A percentile compares a stretch with the other conserved stretches of the same genome.
Conservation (phyloP, 2,888 invertebrate genomes). For the Conus canariensis region DNA sequence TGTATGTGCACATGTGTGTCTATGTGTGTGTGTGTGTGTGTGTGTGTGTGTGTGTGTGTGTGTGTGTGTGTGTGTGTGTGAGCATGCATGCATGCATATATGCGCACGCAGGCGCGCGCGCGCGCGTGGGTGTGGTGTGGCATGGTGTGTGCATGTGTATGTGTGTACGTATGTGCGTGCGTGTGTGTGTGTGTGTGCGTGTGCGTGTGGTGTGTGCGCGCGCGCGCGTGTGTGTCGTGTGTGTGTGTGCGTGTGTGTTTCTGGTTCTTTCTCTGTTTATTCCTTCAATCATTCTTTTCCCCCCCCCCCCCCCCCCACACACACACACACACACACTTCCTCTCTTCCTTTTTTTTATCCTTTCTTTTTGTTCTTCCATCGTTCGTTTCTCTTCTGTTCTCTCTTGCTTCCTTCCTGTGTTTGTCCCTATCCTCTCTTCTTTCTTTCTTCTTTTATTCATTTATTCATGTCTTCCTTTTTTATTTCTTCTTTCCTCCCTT, state of each 20-base stretch:
- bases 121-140: neutral
- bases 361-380: neutral
- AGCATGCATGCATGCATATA: neutral
- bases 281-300: neutral
- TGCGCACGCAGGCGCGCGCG: neutral
- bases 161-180: neutral
- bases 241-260: neutral
- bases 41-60: no score
- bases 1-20: no score
- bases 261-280: no score
- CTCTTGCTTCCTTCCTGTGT: neutral
- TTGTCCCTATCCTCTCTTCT: neutral
- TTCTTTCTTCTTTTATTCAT: no score
- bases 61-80: no score
- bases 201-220: neutral
- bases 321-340: no score
- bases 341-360: neutral
- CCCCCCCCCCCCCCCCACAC: neutral
- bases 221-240: conserved; percentile 6
- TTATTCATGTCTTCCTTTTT: neutral
- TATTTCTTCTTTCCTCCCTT: neutral
- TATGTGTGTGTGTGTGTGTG: no score
- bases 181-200: no score
- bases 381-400: neutral
- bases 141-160: neutral